Evolutionary conservation across 2,888 invertebrate genomes (phyloP), one percentile per base, ranked within the genome.

Genomic region (Amblyteles armatorius): DNA sequence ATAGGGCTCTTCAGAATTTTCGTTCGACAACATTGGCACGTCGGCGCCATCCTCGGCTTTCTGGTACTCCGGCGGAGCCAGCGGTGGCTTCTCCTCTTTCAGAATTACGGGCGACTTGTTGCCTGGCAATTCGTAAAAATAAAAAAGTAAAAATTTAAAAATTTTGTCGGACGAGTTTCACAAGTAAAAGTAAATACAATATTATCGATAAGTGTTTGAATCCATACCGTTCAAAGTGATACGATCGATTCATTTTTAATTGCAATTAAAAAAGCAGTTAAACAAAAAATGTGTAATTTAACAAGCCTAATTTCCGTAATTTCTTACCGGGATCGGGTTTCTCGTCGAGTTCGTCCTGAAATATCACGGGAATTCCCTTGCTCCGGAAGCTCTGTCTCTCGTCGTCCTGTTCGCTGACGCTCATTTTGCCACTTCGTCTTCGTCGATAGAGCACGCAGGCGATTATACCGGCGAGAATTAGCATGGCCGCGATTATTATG

Each of bases 281-380:
- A 33, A 40, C 9, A 40, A 40, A 40, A 22, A 22, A 22, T 0
- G 19, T 55, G 7, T 22, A 1, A 22, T 9, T 26, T 26, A 16
- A 33, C 29, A 16, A 63, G 7, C 6, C 6, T 9, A 63, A 33
- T 65, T 19, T 22, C 19, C 36, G 19, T 6, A 29, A n/a, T 3
- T 19, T 3, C 80, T 86, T 88, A 93, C 94, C 97, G 26, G 97
- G 97, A 93, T 97, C 97, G 0, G 97, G 98, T 90, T 98, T 97
- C 91, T 99, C 99, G 90, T 99, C 99, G 63, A 99, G 95, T 94
- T 99, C 99, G 94, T 99, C 99, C 94, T 98, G 98, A 94, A 99
- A 99, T 92, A 99, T 99, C 55, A 99, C 98, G 0, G 99, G 99
- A 90, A 99, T 98, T 73, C 95, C 95, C 93, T 97, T 97, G 90